Percentiles rank a stretch among this genome's conserved stretches.
Conservation (phyloP, 2,113 vertebrate species). For the western clawed frog (Xenopus tropicalis) region UCB_Xtro_10.0 CM004450.2:96270501-96271000, state of each 20-base stretch:
- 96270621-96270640: slow-evolving; percentile 60
- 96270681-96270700: slow-evolving; percentile 43
- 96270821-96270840: slow-evolving; percentile 54
- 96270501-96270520: slow-evolving; percentile 65
- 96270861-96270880: rapidly evolving
- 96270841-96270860: slow-evolving; percentile 48
- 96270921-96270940: background rate
- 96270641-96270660: background rate
- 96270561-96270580: slow-evolving; percentile 58
- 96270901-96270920: background rate
- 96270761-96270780: slow-evolving; percentile 58
- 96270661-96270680: slow-evolving; percentile 44
- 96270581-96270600: slow-evolving; percentile 61
- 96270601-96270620: slow-evolving; percentile 58
- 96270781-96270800: slow-evolving; percentile 60
- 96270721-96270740: slow-evolving; percentile 42
- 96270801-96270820: slow-evolving; percentile 59
- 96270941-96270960: background rate
- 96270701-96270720: slow-evolving; percentile 50
- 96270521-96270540: slow-evolving; percentile 57
- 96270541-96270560: slow-evolving; percentile 51
- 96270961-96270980: background rate
- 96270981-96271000: slow-evolving; percentile 9
- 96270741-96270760: slow-evolving; percentile 52
- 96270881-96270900: background rate